Percentiles rank a stretch among this genome's conserved stretches.
These are phyloP conservation scores for Marmota flaviventris DNA, from an alignment of 2,113 vertebrate species.

Conservation along the genomic window DNA sequence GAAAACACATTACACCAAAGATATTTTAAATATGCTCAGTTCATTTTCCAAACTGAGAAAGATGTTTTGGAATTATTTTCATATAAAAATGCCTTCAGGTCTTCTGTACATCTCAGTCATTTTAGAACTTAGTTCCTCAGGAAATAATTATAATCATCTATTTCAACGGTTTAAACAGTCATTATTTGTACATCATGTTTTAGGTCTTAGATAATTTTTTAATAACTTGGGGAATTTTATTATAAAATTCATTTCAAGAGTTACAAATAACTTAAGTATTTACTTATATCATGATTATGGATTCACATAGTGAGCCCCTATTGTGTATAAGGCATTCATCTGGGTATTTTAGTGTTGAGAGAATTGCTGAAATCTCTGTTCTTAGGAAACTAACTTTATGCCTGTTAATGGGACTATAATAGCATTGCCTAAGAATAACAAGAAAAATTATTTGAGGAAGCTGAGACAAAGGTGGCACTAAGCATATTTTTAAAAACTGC, in stretches of 20 bases:
- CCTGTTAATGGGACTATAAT: not conserved
- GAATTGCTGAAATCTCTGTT: not conserved
- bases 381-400: not conserved
- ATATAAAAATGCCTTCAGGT: not conserved
- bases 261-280: constrained; percentile 58
- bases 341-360: not conserved
- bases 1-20: not conserved
- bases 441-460: not conserved
- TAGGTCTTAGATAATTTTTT: constrained; percentile 46
- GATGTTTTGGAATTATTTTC: not conserved
- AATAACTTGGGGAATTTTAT: constrained; percentile 31
- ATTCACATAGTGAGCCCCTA: not conserved
- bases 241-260: constrained; percentile 55
- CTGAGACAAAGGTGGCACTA: not conserved
- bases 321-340: not conserved
- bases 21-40: not conserved
- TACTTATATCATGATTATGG: not conserved
- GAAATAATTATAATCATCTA: not conserved
- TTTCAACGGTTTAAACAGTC: constrained; percentile 47
- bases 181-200: constrained; percentile 53
- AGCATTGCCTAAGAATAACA: not conserved
- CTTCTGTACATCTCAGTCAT: not conserved
- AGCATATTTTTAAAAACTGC: not conserved
- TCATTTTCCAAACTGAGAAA: not conserved
- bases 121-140: not conserved